Evolutionary conservation across 2,888 invertebrate species (phyloP), one percentile per base, ranked within the genome.

Genomic region (Dynastes grantii): DNA sequence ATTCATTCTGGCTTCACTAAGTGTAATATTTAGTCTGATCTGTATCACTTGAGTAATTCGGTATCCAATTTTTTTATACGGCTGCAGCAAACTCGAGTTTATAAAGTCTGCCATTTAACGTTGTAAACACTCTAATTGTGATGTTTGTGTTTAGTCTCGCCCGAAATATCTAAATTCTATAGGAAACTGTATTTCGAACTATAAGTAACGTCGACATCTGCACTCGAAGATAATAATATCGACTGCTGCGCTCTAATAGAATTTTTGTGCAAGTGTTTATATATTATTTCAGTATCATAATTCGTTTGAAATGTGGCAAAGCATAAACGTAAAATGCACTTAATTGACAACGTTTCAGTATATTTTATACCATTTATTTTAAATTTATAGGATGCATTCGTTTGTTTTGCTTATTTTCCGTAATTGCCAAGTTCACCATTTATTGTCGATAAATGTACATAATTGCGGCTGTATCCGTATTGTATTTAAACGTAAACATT

Each of bases 121-220:
- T 75, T 45, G 61, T 75, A 75, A 75, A 61, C 73, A 61, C 61
- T 75, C 61, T 75, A 75, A 75, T 75, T 75, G 73, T 75, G 27
- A 61, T 75, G 73, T 75, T 75, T 75, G 73, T 75, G 73, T 75
- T 75, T 75, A 75, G 73, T 75, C 73, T 75, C 61, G 61, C 61
- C 40, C 61, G 73, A 73, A 73, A 73, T 75, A 68, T 49, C 68
- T 68, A 75, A 61, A 61, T 75, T 61, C 73, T 61, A 61, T 61
- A 75, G 45, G 61, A 75, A 63, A 75, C 61, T 61, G 73, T 61
- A 73, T 40, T 40, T 58, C 45, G 40, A 75, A 75, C 45, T 75
- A 22, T 58, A 73, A 73, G 58, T 40, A 40, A 58, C 40, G 73
- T 73, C 73, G 40, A 37, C 40, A 61, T 61, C 45, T 61, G 73